Evolutionary conservation across 2,888 invertebrate genomes (phyloP), one percentile per base, ranked within the genome.

Genomic region (Drosophila neonasuta): DNA sequence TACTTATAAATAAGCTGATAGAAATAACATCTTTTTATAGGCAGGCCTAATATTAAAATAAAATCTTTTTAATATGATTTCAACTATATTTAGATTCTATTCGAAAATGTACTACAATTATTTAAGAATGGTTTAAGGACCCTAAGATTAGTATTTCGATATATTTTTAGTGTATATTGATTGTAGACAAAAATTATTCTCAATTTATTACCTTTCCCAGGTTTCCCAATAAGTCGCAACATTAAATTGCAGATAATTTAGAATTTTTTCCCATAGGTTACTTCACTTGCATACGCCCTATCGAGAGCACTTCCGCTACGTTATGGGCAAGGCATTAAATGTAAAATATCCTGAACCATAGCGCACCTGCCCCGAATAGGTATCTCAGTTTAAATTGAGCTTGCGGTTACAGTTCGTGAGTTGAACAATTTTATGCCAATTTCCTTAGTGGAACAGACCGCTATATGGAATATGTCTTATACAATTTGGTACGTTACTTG

Each of bases 341-440:
- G 52, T 15, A 20, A 46, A 61, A 45, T 78, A 66, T 78, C 54
- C 74, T 76, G 78, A 57, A 59, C 69, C 70, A 76, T 73, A 74
- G 20, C 68, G 80, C 83, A 84, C 83, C 83, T 84, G 83, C 83
- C 70, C 32, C 1, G 32, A 64, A 9, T 2, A 61, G 32, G 78
- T 75, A 65, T 73, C 68, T 72, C 67, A 55, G 68, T 39, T 13
- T 9, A 34, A 61, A 62, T 62, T 59, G 64, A 54, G 71, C 68
- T 85, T 84, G 83, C 56, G 83, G 83, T 84, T 81, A 84, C 86
- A 84, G 86, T 84, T 72, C 81, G 72, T 84, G 84, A 74, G 73
- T 70, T 46, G 54, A 78, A 70, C 76, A 78, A 81, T 84, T 84
- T 84, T 73, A 84, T 84, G 86, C 78, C 81, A 86, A 84, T 84